Evolutionary conservation across 2,113 vertebrate genomes (phyloP).

Genomic region (Cyprinodon tularosa): DNA sequence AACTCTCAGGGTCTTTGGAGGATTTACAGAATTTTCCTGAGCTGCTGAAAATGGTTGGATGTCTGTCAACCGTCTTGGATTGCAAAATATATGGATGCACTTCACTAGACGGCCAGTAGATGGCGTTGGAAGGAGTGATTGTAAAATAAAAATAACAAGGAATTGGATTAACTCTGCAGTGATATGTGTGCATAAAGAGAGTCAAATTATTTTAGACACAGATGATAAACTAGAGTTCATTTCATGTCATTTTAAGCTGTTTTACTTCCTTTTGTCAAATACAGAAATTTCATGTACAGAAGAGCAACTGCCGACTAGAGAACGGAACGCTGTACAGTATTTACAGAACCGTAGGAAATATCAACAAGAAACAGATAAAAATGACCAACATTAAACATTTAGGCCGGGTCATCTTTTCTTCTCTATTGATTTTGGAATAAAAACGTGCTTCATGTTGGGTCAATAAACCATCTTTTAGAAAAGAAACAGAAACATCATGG

Average conservation of each 20-base stretch:
- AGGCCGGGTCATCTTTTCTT: conserved; percentile 61
- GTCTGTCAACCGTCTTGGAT: no score
- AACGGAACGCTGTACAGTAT: conserved; percentile 81
- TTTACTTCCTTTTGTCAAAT: conserved; percentile 81
- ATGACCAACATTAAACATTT: conserved; percentile 73
- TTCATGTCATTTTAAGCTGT: conserved; percentile 54
- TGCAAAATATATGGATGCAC: no score
- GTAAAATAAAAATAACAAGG: no score
- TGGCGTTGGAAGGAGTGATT: no score
- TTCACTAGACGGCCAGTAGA: no score
- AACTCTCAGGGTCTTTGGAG: no score
- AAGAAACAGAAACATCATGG: conserved; percentile 70
- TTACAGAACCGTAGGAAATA: conserved; percentile 75
- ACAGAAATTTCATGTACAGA: conserved; percentile 80
- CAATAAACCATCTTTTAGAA: conserved; percentile 42
- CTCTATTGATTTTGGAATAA: conserved; percentile 65
- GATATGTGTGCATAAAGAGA: no score
- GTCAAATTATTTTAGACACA: no score
- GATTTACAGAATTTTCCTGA: no score
- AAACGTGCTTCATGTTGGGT: conserved; percentile 34
- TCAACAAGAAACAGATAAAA: conserved; percentile 78
- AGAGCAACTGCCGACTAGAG: conserved; percentile 68
- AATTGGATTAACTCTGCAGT: no score
- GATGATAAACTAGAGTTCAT: no score
- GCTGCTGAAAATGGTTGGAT: no score